Percentiles rank a stretch among this genome's conserved stretches.
These are phyloP conservation scores for Callyntrura guangdongensis DNA, from an alignment of 2,888 invertebrate species.

Conservation along the genomic window DNA sequence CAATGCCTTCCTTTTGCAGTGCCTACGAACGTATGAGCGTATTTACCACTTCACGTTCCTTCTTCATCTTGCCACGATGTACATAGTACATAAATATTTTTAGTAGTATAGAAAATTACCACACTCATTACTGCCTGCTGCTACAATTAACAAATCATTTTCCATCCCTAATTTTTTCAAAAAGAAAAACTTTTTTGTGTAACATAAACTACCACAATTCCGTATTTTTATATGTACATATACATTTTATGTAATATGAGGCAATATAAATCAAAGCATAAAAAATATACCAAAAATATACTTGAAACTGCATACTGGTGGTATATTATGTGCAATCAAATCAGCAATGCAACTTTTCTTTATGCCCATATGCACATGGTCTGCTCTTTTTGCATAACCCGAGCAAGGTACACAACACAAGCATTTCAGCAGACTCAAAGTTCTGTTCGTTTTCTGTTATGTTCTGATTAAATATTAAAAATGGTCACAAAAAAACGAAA, in stretches of 20 bases:
- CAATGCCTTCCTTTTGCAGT: no score
- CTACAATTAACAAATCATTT: constrained; percentile 16
- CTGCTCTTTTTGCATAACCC: neutral
- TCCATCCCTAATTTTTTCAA: neutral
- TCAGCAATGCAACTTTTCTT: neutral
- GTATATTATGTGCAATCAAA: no score
- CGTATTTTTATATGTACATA: constrained; percentile 43
- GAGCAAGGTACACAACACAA: neutral
- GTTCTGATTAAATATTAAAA: constrained; percentile 57
- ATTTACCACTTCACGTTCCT: constrained; percentile 22
- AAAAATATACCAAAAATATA: no score
- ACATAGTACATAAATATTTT: neutral
- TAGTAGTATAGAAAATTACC: neutral
- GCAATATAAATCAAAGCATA: no score
- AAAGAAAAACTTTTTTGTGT: constrained; percentile 1
- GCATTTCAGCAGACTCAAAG: neutral
- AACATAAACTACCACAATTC: constrained; percentile 13
- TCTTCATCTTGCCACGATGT: neutral
- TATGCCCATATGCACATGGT: neutral
- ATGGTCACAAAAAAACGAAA: constrained; percentile 40
- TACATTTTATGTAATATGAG: neutral
- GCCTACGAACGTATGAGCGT: no score
- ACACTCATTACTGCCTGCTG: neutral
- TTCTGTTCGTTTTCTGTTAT: neutral
- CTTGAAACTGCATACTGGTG: no score